phyloP scores from a whole-genome alignment of 1,140 invertebrate species.

The Ostrea edulis region DNA sequence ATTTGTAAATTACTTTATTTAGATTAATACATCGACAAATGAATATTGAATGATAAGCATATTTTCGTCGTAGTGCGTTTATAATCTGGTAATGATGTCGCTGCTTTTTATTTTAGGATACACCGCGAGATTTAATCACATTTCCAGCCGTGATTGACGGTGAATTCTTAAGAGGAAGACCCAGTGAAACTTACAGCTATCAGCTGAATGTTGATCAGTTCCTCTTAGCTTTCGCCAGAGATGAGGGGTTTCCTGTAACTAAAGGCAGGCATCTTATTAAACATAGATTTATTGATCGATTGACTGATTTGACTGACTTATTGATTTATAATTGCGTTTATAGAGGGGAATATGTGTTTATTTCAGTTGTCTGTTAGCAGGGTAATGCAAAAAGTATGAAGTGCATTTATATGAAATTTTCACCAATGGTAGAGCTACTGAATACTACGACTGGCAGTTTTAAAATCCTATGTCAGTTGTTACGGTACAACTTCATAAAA shows the following conservation, averaged over 20 bases:
- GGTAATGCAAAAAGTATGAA: no score
- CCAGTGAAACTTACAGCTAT: constrained; percentile 45
- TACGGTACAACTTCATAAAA: neutral
- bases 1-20: neutral
- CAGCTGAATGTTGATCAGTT: constrained; percentile 60
- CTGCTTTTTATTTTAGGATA: constrained; percentile 43
- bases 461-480: constrained; percentile 4
- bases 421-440: no score
- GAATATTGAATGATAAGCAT: no score
- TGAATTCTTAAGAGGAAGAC: constrained; percentile 51
- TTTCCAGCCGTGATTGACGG: constrained; percentile 65
- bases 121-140: constrained; percentile 53
- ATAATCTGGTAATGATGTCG: no score
- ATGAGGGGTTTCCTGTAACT: constrained; percentile 66
- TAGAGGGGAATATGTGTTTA: no score
- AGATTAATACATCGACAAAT: neutral
- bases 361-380: no score
- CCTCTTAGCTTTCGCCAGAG: constrained; percentile 62
- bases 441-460: no score
- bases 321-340: no score
- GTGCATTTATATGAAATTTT: no score
- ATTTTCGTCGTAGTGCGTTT: no score
- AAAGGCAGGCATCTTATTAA: neutral
- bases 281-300: no score
- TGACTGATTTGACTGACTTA: no score